phyloP scores from a whole-genome alignment of 2,888 invertebrate genomes.

The Lochmaea capreae region DNA sequence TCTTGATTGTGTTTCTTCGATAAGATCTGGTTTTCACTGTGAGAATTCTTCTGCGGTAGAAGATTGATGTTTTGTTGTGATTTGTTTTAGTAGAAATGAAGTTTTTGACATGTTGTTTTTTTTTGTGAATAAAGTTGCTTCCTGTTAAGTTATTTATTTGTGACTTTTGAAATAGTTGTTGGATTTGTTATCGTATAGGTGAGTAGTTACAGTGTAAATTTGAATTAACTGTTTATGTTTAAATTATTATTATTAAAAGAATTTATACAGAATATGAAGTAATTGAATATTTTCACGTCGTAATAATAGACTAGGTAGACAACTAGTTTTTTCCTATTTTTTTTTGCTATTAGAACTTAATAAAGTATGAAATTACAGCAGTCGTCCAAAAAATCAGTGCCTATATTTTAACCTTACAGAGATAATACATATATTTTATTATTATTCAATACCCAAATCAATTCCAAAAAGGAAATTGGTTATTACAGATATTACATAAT shows the following conservation, averaged over 20 bases:
- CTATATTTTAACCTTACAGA: too few relatives aligned
- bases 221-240: neutral
- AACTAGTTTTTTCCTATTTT: too few relatives aligned
- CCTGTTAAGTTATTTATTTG: neutral
- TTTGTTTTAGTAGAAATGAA: constrained; percentile 10
- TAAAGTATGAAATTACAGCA: too few relatives aligned
- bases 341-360: too few relatives aligned
- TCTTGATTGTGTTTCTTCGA: constrained; percentile 2
- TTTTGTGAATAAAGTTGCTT: constrained; percentile 4
- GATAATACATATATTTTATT: too few relatives aligned
- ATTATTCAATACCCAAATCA: too few relatives aligned
- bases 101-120: constrained; percentile 10
- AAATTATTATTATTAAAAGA: neutral
- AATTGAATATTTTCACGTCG: too few relatives aligned
- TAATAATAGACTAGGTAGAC: too few relatives aligned
- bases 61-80: neutral
- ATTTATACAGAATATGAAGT: too few relatives aligned
- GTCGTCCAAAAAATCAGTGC: too few relatives aligned
- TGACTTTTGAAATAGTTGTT: neutral
- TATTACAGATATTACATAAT: too few relatives aligned
- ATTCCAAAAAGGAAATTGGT: too few relatives aligned
- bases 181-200: constrained; percentile 9
- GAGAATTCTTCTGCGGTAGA: neutral
- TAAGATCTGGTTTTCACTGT: neutral
- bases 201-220: neutral